Conservation (phyloP, 2,113 vertebrate genomes). For the Chiloscyllium plagiosum region DNA sequence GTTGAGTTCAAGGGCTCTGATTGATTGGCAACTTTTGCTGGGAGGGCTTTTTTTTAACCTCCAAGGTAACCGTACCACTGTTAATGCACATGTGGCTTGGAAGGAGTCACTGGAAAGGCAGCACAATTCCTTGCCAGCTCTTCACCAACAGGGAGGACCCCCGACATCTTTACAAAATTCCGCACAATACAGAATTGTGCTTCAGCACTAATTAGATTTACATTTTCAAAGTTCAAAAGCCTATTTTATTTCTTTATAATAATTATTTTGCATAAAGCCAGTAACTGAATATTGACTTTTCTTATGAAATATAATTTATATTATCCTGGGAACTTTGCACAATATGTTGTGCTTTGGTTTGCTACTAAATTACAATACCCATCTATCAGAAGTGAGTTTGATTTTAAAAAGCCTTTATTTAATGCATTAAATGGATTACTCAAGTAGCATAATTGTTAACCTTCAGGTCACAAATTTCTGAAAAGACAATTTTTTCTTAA, state of each 20-base stretch:
- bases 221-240: not conserved
- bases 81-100: no score
- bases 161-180: no score
- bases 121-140: no score
- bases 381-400: not conserved
- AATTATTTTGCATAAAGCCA: not conserved
- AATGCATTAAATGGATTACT: not conserved
- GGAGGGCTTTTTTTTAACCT: no score
- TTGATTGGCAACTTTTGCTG: no score
- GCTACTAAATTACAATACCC: not conserved
- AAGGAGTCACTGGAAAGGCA: no score
- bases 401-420: slow-evolving; percentile 13
- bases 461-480: not conserved
- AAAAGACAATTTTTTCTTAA: not conserved
- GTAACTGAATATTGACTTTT: not conserved
- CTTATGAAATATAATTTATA: not conserved
- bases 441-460: not conserved
- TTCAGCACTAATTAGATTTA: not conserved
- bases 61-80: no score
- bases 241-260: not conserved
- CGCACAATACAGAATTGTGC: not conserved
- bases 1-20: no score
- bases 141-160: no score
- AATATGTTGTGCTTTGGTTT: not conserved
- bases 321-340: not conserved